Conservation (phyloP, 2,113 vertebrate species). For the Petroica traversi region DNA sequence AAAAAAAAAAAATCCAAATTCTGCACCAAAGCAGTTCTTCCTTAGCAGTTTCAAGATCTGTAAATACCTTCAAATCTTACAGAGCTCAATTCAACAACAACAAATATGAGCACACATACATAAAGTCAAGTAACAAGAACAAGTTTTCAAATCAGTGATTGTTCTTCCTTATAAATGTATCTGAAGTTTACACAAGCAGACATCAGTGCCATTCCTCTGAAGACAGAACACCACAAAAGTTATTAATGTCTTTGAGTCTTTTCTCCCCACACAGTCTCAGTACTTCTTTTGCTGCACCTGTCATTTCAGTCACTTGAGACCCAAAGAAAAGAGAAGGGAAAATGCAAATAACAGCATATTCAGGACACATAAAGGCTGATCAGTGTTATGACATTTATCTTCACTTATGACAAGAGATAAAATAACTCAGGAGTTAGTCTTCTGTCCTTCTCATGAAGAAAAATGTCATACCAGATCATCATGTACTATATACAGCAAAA, state of each 20-base stretch:
- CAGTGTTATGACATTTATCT: conserved; percentile 60
- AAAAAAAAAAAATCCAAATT: background rate
- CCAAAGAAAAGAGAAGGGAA: conserved; percentile 23
- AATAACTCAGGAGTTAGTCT: background rate
- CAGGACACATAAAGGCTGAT: conserved; percentile 20
- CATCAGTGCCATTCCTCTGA: background rate
- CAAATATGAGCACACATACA: background rate
- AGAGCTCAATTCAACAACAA: background rate
- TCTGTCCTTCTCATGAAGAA: background rate
- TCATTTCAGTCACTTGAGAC: conserved; percentile 30
- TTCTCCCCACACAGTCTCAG: background rate
- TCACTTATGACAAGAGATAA: conserved; percentile 34
- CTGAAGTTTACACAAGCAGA: background rate
- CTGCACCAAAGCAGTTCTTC: background rate
- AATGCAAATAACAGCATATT: conserved; percentile 38
- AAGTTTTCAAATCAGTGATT: background rate
- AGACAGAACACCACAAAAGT: background rate
- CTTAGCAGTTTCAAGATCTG: background rate
- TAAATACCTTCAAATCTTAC: background rate
- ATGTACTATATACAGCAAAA: background rate
- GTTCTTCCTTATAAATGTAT: background rate
- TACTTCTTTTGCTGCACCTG: conserved; percentile 40
- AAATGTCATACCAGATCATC: background rate
- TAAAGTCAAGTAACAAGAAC: background rate
- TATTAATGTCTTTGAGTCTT: background rate